These are phyloP conservation scores for Orientallactaga sibirica DNA, from an alignment of 2,797 vertebrate species.

Conservation along the genomic window DNA sequence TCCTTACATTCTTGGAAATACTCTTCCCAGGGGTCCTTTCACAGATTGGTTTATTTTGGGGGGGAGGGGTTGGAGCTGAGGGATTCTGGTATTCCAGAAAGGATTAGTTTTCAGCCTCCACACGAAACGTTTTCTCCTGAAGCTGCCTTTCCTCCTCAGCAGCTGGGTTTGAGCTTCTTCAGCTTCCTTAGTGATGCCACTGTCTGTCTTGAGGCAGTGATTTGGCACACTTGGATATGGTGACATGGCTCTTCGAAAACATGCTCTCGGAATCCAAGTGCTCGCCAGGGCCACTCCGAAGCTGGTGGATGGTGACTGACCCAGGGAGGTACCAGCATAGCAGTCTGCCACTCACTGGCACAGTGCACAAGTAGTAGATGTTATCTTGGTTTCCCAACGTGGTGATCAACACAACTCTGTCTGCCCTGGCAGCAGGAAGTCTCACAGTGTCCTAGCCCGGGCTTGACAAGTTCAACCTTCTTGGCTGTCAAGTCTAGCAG, in stretches of 20 bases:
- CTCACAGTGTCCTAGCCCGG: too few species aligned
- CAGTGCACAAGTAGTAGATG: neutral
- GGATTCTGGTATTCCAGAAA: constrained; percentile 81
- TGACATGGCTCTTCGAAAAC: neutral
- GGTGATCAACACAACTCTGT: neutral
- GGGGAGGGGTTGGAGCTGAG: neutral
- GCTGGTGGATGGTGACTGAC: neutral
- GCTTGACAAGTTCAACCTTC: too few species aligned
- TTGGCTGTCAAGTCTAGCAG: neutral
- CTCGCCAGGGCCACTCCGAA: neutral
- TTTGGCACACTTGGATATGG: neutral
- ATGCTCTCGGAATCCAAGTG: neutral
- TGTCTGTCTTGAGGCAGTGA: neutral
- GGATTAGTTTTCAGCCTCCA: constrained; percentile 75
- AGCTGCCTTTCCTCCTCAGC: constrained; percentile 64
- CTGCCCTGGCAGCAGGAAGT: neutral
- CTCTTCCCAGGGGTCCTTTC: constrained; percentile 78
- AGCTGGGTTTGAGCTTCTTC: constrained; percentile 36
- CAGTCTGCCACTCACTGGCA: too few species aligned
- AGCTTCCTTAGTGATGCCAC: constrained; percentile 49
- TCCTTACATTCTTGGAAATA: constrained; percentile 72
- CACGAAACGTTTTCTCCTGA: constrained; percentile 47
- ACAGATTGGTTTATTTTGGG: constrained; percentile 71
- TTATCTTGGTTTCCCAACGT: neutral
- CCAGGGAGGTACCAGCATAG: too few species aligned